Evolutionary conservation across 2,888 invertebrate species (phyloP), one percentile per base, ranked within the genome.

Genomic region (Nomada lathburiana): DNA sequence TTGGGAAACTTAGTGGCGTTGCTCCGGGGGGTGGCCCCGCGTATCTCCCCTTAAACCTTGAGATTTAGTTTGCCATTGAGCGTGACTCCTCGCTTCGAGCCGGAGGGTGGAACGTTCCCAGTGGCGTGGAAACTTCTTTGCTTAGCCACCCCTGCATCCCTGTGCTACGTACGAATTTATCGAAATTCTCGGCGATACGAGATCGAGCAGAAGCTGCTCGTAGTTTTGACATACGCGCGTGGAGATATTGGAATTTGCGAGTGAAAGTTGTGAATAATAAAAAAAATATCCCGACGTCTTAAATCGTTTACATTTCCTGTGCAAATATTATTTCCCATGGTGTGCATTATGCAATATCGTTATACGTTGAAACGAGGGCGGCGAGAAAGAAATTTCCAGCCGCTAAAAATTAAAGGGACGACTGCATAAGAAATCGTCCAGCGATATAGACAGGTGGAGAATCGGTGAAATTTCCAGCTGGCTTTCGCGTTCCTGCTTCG

Each of bases 61-160:
- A 88, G 88, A 89, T 89, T 86, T 86, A 87, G 87, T 89, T 86
- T 85, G 80, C 84, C 89, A 86, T 83, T 73, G 85, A 82, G 78
- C 82, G 81, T 84, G 87, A 86, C 83, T 84, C 79, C 80, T 69
- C 83, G 57, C 80, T 73, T 68, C 76, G 62, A 81, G 79, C 74
- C 73, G 74, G 60, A 65, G 76, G 82, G 20, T 59, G 57, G 42
- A 26, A 63, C 52, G 44, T 23, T 72, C 55, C n/a, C 76, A 80
- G 76, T 59, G 62, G 68, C 71, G 78, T 74, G 79, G 81, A 77
- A 80, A 82, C 64, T 72, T 80, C 68, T 50, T 50, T 47, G 65
- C 52, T 52, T 7, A n/a, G 20, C 20, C 4, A 26, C 36, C 36
- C 53, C 47, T 55, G 47, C 26, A 1, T 26, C 36, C 13, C 9